Evolutionary conservation across 2,797 vertebrate species (phyloP).

Genomic region (Macroramphosus scolopax): DNA sequence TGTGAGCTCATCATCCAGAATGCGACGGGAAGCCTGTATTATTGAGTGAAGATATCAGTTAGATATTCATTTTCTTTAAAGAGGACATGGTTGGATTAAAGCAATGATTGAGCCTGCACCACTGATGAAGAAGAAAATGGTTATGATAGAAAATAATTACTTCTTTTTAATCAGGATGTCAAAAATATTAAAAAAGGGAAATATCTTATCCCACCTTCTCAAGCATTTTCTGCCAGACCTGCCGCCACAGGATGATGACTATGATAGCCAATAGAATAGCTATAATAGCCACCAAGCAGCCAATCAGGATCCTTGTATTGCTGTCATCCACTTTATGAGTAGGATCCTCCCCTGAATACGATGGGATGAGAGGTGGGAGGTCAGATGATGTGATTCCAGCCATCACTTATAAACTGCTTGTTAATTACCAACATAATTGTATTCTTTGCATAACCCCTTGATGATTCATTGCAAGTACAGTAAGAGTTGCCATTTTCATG

Average conservation of each 20-base stretch:
- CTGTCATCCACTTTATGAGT: conserved; percentile 95
- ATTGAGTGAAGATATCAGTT: neutral
- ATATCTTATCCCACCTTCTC: conserved; percentile 84
- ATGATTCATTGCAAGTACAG: conserved; percentile 4
- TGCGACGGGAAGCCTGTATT: conserved; percentile 86
- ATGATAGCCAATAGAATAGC: conserved; percentile 92
- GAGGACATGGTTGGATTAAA: neutral
- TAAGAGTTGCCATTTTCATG: neutral
- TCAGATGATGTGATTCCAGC: conserved; percentile 9
- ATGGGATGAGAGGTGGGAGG: conserved; percentile 4
- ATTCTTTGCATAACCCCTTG: conserved; percentile 4
- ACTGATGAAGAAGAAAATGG: too few relatives aligned
- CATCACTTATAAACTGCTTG: conserved; percentile 1
- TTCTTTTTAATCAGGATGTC: too few relatives aligned
- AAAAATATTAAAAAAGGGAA: too few relatives aligned
- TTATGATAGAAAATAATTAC: too few relatives aligned
- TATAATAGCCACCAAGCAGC: conserved; percentile 95
- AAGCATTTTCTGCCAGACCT: conserved; percentile 98
- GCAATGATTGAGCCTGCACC: too few relatives aligned
- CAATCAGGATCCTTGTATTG: conserved; percentile 92
- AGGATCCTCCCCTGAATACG: conserved; percentile 79
- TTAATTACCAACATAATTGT: neutral
- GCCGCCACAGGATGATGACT: conserved; percentile 95
- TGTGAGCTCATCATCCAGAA: conserved; percentile 93
- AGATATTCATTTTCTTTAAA: neutral